Base-by-base conservation (phyloP, 2,797 vertebrate genomes). In the Paratrypauchen microcephalus region DNA sequence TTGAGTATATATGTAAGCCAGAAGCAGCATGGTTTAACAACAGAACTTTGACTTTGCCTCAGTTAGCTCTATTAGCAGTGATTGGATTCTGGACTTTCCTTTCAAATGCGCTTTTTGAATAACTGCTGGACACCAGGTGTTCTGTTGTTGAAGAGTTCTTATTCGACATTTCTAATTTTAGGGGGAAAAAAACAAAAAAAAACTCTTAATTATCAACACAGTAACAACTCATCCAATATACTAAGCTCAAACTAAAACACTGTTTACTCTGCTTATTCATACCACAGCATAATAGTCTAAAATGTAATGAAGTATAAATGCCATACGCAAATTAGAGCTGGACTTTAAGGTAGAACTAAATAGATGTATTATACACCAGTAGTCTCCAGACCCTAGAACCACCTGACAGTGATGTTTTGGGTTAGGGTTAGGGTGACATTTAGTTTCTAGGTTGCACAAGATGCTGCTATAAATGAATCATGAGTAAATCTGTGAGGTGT, bases 401-500 rank as follows among this genome's bases (percentile, higher is more conserved):
- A 47, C 75, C 75, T 85, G 81, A 89, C 84, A 85, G 75, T 73
- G 76, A 83, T 90, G 86, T 89, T 93, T 88, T 86, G 82, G 88
- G n/a, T n/a, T n/a, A n/a, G n/a, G n/a, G n/a, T n/a, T n/a, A n/a
- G n/a, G n/a, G 82, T 91, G 92, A 90, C 89, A 91, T 92, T 92
- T 89, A 82, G 82, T 90, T 91, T 89, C 88, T 90, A 82, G 88
- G 88, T 91, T 92, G 88, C 89, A 88, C 90, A 93, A 92, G 91
- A 91, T 89, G 87, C 90, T 88, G 45, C 81, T 74, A 92, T 94
- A 90, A 93, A 93, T 92, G 89, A 94, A 91, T 93, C 84, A 93
- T 91, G 88, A 91, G 91, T 79, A 86, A 91, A 91, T 92, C 92
- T 91, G 91, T 90, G 91, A 92, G 89, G 84, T 88, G 89, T 92